Percentiles rank a stretch among this genome's conserved stretches.
Conservation (phyloP, 2,797 vertebrate genomes). For the Dryobates pubescens region DNA sequence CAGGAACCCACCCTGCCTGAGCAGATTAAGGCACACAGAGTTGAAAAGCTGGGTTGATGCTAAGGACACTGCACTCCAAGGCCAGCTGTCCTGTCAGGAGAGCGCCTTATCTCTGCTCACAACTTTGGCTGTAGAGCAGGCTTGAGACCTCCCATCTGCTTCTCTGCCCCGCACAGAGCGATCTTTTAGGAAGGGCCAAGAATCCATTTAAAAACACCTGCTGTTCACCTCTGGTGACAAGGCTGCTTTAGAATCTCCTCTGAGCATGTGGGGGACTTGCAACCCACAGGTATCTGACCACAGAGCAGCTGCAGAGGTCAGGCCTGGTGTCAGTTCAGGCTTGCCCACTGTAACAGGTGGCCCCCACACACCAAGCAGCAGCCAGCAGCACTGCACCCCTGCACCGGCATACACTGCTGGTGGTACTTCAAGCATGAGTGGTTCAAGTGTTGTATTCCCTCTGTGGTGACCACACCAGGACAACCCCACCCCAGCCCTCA, state of each 20-base stretch:
- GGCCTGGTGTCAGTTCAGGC: not conserved
- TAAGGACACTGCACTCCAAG: not conserved
- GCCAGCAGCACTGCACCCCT: not conserved
- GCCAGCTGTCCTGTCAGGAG: not conserved
- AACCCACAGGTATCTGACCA: not conserved
- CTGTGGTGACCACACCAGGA: not conserved
- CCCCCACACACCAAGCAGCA: not conserved
- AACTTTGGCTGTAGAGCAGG: not conserved
- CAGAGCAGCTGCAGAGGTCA: not conserved
- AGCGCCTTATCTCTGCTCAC: not conserved
- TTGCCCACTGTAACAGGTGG: not conserved
- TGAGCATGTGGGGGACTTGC: not conserved
- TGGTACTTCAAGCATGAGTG: not conserved
- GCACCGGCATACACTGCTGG: not conserved
- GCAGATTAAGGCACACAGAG: not conserved
- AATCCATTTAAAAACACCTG: not conserved
- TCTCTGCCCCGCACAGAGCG: not conserved
- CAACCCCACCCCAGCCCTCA: not conserved
- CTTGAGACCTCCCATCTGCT: not conserved
- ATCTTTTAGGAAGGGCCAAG: not conserved
- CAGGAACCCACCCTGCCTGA: not conserved
- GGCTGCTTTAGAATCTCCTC: not conserved
- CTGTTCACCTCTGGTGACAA: not conserved
- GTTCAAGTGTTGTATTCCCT: rapidly evolving
- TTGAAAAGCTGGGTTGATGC: not conserved